phyloP scores from a whole-genome alignment of 2,113 vertebrate genomes.

The Isichthys henryi region DNA sequence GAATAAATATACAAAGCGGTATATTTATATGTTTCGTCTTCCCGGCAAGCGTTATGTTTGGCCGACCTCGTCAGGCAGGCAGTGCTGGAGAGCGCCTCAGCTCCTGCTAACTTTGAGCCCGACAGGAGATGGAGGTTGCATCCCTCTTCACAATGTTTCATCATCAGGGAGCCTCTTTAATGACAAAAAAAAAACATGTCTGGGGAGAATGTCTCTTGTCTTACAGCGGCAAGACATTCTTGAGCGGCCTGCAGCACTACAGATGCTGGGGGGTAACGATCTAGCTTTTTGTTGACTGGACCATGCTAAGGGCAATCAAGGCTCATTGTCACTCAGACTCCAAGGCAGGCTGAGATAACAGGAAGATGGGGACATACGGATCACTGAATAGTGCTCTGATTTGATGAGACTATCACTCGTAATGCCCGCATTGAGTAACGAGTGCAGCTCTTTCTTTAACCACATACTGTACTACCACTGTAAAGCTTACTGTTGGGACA shows the following conservation, averaged over 20 bases:
- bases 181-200: neutral
- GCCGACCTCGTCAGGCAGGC: neutral
- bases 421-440: neutral
- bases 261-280: no score
- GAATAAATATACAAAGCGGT: no score
- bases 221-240: neutral
- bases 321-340: neutral
- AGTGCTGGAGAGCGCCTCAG: neutral
- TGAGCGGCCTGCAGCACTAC: neutral
- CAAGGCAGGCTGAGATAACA: neutral
- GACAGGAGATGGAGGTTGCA: neutral
- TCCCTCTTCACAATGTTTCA: neutral
- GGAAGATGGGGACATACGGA: neutral
- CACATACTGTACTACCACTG: neutral
- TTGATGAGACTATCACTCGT: neutral
- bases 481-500: neutral
- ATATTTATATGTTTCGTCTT: neutral
- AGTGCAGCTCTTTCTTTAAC: neutral
- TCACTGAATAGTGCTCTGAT: neutral
- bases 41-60: neutral
- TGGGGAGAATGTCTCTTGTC: neutral
- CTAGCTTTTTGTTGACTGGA: neutral
- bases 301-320: neutral
- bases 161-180: constrained; percentile 5
- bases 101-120: neutral